Percentiles rank a stretch among this genome's conserved stretches.
These are phyloP conservation scores for Zoanthus sociatus DNA, from an alignment of 92 coral and sea anemone species.

Conservation along the genomic window DNA sequence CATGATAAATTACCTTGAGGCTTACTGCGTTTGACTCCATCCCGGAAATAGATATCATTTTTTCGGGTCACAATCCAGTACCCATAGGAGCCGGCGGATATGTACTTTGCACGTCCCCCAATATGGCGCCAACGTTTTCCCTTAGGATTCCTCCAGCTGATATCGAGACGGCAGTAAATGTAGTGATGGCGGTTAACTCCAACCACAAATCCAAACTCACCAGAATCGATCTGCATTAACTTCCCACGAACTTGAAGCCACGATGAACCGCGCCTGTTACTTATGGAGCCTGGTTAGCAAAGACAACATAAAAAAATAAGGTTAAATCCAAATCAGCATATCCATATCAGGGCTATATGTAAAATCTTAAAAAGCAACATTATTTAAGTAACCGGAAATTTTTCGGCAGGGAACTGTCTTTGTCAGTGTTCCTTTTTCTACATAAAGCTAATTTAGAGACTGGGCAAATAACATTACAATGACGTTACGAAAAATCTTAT, in stretches of 20 bases:
- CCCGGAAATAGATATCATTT: neutral
- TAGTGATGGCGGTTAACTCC: neutral
- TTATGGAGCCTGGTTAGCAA: neutral
- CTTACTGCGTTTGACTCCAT: neutral
- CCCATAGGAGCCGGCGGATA: neutral
- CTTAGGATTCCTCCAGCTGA: neutral
- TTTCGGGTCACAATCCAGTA: neutral
- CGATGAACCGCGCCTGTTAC: neutral
- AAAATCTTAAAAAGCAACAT: too few relatives aligned
- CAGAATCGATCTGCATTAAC: slow-evolving; percentile 51
- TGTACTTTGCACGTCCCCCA: neutral
- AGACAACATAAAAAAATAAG: too few relatives aligned
- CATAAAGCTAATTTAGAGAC: too few relatives aligned
- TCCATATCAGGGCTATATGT: too few relatives aligned
- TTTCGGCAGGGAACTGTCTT: too few relatives aligned
- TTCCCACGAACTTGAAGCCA: slow-evolving; percentile 21
- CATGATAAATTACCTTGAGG: neutral
- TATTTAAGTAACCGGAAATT: too few relatives aligned
- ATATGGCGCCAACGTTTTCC: slow-evolving; percentile 6
- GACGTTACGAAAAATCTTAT: too few relatives aligned
- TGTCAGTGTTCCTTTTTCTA: too few relatives aligned
- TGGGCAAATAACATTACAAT: too few relatives aligned
- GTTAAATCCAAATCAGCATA: too few relatives aligned
- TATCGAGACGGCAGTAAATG: slow-evolving; percentile 46
- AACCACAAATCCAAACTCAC: slow-evolving; percentile 27